phyloP scores from a whole-genome alignment of 2,113 vertebrate genomes.

The Ophthalmotilapia sp. region DNA sequence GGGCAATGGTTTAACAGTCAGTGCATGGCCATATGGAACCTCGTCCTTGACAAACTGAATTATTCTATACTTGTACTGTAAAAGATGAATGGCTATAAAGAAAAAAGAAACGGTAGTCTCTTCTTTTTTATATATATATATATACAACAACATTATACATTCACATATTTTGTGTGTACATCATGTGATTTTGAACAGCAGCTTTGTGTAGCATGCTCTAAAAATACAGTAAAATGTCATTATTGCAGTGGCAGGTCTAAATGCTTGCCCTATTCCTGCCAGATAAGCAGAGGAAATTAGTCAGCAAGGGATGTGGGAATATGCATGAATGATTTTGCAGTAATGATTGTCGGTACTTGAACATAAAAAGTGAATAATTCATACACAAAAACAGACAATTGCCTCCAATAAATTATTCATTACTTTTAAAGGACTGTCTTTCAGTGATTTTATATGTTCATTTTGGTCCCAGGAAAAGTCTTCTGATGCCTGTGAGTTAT shows the following conservation, averaged over 20 bases:
- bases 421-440: background rate
- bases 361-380: background rate
- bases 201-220: background rate
- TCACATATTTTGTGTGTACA: background rate
- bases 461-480: background rate
- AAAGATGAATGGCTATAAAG: background rate
- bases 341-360: background rate
- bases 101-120: accelerated
- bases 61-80: background rate
- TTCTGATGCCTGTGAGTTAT: background rate
- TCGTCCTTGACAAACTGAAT: background rate
- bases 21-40: background rate
- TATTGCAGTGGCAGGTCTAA: background rate
- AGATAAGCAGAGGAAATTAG: background rate
- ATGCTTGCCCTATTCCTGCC: background rate
- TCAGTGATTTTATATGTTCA: background rate
- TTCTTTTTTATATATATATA: background rate
- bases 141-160: background rate
- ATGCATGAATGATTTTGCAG: background rate
- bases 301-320: background rate
- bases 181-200: background rate
- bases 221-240: background rate
- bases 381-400: background rate
- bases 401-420: background rate
- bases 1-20: background rate